phyloP scores from a whole-genome alignment of 2,888 invertebrate genomes.

The Tetheella fluctuosa region DNA sequence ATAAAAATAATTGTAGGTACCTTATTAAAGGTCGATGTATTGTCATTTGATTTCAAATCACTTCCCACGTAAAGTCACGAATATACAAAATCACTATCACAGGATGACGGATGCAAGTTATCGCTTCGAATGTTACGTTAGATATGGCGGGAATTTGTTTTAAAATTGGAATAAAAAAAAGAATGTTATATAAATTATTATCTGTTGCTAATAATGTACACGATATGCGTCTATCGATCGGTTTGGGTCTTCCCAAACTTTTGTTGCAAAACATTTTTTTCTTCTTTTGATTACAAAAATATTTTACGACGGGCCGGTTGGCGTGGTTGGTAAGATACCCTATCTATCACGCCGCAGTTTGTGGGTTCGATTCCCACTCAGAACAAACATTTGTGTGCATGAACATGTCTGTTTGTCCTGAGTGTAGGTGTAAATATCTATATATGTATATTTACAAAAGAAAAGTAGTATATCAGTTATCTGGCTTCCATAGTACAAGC shows the following conservation, averaged over 20 bases:
- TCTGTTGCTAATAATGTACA: slow-evolving; percentile 46
- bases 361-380: no score
- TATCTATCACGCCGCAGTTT: no score
- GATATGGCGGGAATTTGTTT: slow-evolving; percentile 48
- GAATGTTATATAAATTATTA: slow-evolving; percentile 46
- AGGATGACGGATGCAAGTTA: slow-evolving; percentile 50
- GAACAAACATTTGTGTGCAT: no score
- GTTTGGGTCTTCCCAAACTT: slow-evolving; percentile 16
- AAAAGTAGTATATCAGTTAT: no score
- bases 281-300: no score
- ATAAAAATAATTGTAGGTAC: neutral
- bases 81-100: slow-evolving; percentile 41
- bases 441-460: no score
- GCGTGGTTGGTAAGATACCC: no score
- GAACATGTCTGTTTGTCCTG: no score
- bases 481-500: no score
- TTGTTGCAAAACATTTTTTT: slow-evolving; percentile 3
- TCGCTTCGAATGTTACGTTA: slow-evolving; percentile 44
- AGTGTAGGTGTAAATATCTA: no score
- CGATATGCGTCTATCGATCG: slow-evolving; percentile 43
- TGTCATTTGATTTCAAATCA: slow-evolving; percentile 17
- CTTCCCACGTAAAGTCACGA: slow-evolving; percentile 26
- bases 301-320: no score
- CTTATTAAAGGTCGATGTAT: slow-evolving; percentile 11
- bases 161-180: slow-evolving; percentile 32